phyloP scores from a whole-genome alignment of 2,888 invertebrate species.

The Trimorus sp. region DNA sequence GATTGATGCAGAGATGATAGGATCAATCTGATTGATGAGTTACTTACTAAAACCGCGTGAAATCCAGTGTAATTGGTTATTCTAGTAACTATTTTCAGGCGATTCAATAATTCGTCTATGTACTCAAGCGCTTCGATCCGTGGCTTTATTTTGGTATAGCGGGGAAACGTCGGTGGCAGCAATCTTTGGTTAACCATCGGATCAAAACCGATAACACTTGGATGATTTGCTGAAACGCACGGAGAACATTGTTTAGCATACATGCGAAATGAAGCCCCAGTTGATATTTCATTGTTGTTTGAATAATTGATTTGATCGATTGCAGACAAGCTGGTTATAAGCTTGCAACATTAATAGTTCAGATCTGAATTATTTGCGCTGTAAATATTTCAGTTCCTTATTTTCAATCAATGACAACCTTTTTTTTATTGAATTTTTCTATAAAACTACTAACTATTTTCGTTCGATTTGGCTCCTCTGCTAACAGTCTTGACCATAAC shows the following conservation, averaged over 20 bases:
- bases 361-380: no score
- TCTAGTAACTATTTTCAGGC: slow-evolving; percentile 91
- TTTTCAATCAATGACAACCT: not conserved
- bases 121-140: slow-evolving; percentile 90
- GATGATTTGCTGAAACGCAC: slow-evolving; percentile 84
- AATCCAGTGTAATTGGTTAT: slow-evolving; percentile 90
- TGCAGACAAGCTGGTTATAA: no score
- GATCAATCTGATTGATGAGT: not conserved
- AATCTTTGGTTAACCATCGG: slow-evolving; percentile 97
- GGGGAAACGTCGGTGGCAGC: slow-evolving; percentile 98
- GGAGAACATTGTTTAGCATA: not conserved
- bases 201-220: slow-evolving; percentile 96
- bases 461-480: slow-evolving; percentile 88
- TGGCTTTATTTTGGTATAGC: slow-evolving; percentile 95
- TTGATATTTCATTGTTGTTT: no score
- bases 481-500: slow-evolving; percentile 89
- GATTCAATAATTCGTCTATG: slow-evolving; percentile 90
- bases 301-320: no score
- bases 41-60: slow-evolving; percentile 90
- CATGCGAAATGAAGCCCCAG: no score
- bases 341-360: no score
- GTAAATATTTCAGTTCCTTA: no score
- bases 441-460: slow-evolving; percentile 83
- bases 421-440: no score
- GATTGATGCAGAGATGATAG: not conserved